These are phyloP conservation scores for Semnornis frantzii DNA, from an alignment of 2,113 vertebrate genomes.

Conservation along the genomic window DNA sequence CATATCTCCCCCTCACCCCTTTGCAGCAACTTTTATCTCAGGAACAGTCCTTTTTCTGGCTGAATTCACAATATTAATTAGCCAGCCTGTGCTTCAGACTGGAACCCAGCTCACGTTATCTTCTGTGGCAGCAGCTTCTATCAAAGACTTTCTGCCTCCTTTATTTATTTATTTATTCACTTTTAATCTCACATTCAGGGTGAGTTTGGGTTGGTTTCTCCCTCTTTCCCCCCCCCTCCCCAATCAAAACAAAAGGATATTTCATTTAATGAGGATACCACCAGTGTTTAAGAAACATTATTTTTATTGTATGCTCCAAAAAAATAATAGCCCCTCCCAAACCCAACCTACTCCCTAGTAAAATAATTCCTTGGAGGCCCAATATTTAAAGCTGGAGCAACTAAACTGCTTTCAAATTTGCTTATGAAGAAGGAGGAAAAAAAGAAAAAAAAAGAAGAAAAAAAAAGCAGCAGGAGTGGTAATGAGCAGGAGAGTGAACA, in stretches of 20 bases:
- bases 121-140: conserved; percentile 72
- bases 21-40: conserved; percentile 67
- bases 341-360: too few species aligned
- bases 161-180: neutral
- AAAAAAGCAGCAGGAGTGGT: neutral
- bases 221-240: neutral
- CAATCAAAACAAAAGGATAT: conserved; percentile 20
- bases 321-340: neutral
- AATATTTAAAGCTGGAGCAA: neutral
- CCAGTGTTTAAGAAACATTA: neutral
- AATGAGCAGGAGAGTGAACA: conserved; percentile 74
- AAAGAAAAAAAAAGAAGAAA: too few species aligned
- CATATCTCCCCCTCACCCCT: neutral
- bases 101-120: conserved; percentile 71
- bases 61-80: conserved; percentile 82
- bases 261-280: neutral
- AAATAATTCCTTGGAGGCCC: neutral
- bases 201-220: too few species aligned
- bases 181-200: conserved; percentile 46
- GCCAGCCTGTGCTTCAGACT: conserved; percentile 69
- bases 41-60: conserved; percentile 75
- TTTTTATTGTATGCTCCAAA: neutral
- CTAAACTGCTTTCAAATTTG: conserved; percentile 64
- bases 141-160: conserved; percentile 3
- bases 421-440: conserved; percentile 26